These are phyloP conservation scores for Channallabes apus DNA, from an alignment of 2,797 vertebrate species.

Conservation along the genomic window DNA sequence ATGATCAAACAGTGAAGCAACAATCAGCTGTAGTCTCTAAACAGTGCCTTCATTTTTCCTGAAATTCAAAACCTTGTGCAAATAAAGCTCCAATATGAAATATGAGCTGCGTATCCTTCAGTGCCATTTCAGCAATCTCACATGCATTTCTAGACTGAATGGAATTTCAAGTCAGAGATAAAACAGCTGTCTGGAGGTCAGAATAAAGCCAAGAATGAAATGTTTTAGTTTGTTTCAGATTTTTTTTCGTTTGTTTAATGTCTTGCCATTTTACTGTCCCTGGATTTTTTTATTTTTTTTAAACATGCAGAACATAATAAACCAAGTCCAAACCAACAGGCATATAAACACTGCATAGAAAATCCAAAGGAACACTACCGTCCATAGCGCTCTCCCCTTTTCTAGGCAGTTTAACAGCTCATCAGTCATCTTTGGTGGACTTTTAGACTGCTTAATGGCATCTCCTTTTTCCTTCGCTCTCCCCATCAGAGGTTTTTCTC, in stretches of 20 bases:
- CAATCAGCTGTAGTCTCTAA: background rate
- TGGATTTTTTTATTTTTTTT: background rate
- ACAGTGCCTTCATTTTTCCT: background rate
- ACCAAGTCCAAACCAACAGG: background rate
- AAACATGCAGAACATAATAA: background rate
- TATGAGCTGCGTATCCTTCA: background rate
- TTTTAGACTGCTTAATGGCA: slow-evolving; percentile 67
- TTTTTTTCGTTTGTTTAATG: background rate
- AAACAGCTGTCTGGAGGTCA: slow-evolving; percentile 1
- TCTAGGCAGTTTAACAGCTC: slow-evolving; percentile 70
- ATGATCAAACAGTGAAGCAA: slow-evolving; percentile 10
- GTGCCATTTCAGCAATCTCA: background rate
- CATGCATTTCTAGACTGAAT: slow-evolving; percentile 20
- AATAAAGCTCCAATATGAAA: slow-evolving; percentile 6
- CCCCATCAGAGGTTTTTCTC: slow-evolving; percentile 48
- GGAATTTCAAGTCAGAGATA: slow-evolving; percentile 12
- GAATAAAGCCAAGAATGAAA: background rate
- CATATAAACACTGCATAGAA: slow-evolving; percentile 2
- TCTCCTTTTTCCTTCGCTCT: slow-evolving; percentile 63
- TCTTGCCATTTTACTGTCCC: background rate
- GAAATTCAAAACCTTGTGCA: background rate
- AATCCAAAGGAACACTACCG: slow-evolving; percentile 61
- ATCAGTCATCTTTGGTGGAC: slow-evolving; percentile 68
- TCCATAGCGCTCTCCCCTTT: slow-evolving; percentile 64
- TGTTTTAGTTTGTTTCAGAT: background rate